Base-by-base conservation (phyloP, 2,113 vertebrate species). In the Petrocephalus microphthalmus region DNA sequence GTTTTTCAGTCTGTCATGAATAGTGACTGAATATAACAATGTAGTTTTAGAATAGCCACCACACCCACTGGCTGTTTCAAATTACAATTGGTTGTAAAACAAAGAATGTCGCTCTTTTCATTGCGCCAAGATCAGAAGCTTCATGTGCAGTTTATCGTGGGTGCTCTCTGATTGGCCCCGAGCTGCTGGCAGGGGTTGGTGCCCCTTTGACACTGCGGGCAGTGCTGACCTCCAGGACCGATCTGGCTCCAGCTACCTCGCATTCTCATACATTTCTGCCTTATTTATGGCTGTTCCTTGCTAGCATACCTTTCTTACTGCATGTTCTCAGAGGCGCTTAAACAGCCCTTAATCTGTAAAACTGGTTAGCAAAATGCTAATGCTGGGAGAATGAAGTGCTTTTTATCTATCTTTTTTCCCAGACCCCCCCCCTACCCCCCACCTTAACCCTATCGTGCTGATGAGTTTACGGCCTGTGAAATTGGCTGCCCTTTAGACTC, bases 391-490 rank as follows among this genome's bases (percentile, higher is more conserved):
- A 17, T 85, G 49, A 20, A 8, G 2, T 53, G 52, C 15, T 29
- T 6, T 54, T n/a, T n/a, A 2, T 29, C 25, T 54, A n/a, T 37
- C 13, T 8, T 2, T 7, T 33, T 85, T 25, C 25, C 19, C 52
- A 17, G 8, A 37, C 52, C 25, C 1, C 52, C 6, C 51, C 17
- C 45, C 45, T 25, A 20, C n/a, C 47, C n/a, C 15, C n/a, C 17
- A 25, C 11, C 0, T 0, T 53, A 42, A 10, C 2, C 5, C 15
- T 54, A 10, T 85, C 15, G 13, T 29, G 2, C 51, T 37, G 17
- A 85, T 85, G 84, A 56, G n/a, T 85, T 85, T 56, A 33, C 84
- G 2, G 25, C 49, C 83, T 85, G 84, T 85, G 25, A 54, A 52
- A 49, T 54, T 29, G 84, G 25, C 52, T 7, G 49, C 49, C 52